Evolutionary conservation across 2,797 vertebrate genomes (phyloP).

Genomic region (Anabas testudineus): DNA sequence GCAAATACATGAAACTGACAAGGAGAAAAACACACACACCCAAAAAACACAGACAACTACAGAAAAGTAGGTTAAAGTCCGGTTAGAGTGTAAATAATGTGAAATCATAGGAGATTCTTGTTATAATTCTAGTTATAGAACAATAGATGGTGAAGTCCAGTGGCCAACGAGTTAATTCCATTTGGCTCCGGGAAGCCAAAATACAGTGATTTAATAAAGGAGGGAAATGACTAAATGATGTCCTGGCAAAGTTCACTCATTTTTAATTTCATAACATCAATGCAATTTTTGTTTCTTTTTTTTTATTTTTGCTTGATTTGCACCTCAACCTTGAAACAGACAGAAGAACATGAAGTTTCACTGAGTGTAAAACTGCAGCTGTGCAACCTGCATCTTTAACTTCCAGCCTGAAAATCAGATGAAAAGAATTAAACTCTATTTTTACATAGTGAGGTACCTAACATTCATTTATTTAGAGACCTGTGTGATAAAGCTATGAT

Average conservation of each 20-base stretch:
- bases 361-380: too few relatives aligned
- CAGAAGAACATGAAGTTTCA: not conserved
- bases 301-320: not conserved
- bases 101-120: too few relatives aligned
- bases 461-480: too few relatives aligned
- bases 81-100: too few relatives aligned
- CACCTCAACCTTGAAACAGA: not conserved
- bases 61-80: too few relatives aligned
- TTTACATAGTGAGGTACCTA: too few relatives aligned
- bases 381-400: not conserved
- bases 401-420: not conserved
- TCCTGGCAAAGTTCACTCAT: not conserved
- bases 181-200: not conserved
- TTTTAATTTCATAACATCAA: not conserved
- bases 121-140: too few relatives aligned
- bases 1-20: too few relatives aligned
- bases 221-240: not conserved
- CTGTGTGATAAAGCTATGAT: too few relatives aligned
- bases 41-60: too few relatives aligned
- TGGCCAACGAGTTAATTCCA: not conserved
- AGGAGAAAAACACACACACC: too few relatives aligned
- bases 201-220: not conserved
- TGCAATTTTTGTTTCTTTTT: rapidly evolving
- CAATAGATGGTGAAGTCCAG: not conserved
- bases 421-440: too few relatives aligned